A percentile compares a stretch with the other conserved stretches of the same genome.
phyloP scores from a whole-genome alignment of 92 coral and sea anemone species.

The Virgularia gustaviana region DNA sequence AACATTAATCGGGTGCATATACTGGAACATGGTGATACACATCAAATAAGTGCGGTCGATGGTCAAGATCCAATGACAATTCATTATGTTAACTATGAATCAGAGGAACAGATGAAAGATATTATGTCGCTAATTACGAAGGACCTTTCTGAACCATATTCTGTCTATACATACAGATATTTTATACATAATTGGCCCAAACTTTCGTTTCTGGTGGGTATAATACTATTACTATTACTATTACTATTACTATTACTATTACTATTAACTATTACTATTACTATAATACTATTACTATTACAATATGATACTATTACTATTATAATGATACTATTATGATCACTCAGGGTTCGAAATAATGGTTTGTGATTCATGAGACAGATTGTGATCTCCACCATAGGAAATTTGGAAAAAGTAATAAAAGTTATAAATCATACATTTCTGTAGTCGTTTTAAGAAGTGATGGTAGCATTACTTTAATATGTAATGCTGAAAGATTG shows the following conservation, averaged over 20 bases:
- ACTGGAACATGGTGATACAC: slow-evolving; percentile 28
- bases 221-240: not conserved
- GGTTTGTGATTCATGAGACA: too few species aligned
- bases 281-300: too few species aligned
- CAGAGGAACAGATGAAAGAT: slow-evolving; percentile 89
- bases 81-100: slow-evolving; percentile 77
- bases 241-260: not conserved
- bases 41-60: slow-evolving; percentile 15
- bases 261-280: too few species aligned
- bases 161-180: slow-evolving; percentile 95
- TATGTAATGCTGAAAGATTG: too few species aligned
- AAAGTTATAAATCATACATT: too few species aligned
- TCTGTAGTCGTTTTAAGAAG: too few species aligned
- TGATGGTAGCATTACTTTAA: too few species aligned
- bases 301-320: too few species aligned
- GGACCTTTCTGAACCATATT: slow-evolving; percentile 97
- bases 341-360: too few species aligned
- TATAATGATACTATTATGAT: too few species aligned
- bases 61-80: slow-evolving; percentile 31
- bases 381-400: too few species aligned
- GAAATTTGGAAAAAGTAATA: too few species aligned
- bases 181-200: slow-evolving; percentile 99
- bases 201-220: slow-evolving; percentile 89
- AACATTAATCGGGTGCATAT: slow-evolving; percentile 2
- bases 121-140: slow-evolving; percentile 96